Base-by-base conservation (phyloP, 2,113 vertebrate genomes). In the Otus sunia region DNA sequence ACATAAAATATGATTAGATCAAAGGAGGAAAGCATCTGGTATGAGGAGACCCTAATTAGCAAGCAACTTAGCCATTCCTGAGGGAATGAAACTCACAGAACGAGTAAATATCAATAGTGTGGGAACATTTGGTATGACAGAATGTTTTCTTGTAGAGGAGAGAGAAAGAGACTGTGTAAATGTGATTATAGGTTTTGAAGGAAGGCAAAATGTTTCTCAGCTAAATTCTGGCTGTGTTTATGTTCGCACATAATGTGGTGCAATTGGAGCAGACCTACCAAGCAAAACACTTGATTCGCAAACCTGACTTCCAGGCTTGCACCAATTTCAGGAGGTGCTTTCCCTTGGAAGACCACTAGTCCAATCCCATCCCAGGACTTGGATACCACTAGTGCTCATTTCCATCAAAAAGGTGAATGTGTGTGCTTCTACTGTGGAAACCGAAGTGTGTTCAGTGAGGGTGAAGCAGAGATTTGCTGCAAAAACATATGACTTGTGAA, bases 41-140 rank as follows among this genome's bases (percentile, higher is more conserved):
- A 36, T 49, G 41, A 92, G 75, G 55, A 94, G 32, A 68, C 34
- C 53, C 29, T 92, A 66, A 94, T 83, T 86, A 88, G 67, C 15
- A 86, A 95, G 55, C 17, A 90, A 74, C 87, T 80, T 92, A 16
- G 29, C 23, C 39, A 4, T 86, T 94, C 56, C 60, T 37, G 34
- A 80, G 78, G 55, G 67, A 88, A 56, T 1, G 37, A 91, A 94
- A 78, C 73, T 92, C 13, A 1, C 67, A 64, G 83, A 91, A 77
- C 0, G 2, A 67, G 39, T 90, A 95, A 96, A 93, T 90, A 97
- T 59, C 92, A 93, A 79, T 86, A 92, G n/a, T 37, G 36, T 67
- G 39, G 36, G 82, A 96, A 92, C 96, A 95, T 93, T 96, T 97
- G 96, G 96, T 96, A 43, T 93, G 90, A 80, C 96, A 97, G 95